Base-by-base conservation (phyloP, 2,888 invertebrate species). In the Busseola fusca region DNA sequence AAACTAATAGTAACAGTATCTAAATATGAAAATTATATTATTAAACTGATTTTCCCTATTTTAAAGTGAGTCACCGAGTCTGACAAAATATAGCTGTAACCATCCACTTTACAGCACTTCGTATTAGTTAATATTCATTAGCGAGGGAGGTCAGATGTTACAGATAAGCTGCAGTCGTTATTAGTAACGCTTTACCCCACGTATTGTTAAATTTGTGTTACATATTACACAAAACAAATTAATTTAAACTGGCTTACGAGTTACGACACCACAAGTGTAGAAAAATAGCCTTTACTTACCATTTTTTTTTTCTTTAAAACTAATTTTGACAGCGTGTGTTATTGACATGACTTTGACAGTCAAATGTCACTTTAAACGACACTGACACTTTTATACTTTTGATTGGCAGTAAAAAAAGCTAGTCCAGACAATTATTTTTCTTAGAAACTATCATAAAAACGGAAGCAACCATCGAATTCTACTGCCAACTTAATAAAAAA, bases 101-200 rank as follows among this genome's bases (percentile, higher is more conserved):
- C 66, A 82, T 78, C 78, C 88, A 88, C 74, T 84, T 91, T 89
- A 89, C 90, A 88, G 88, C 88, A 81, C 89, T 91, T 92, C 90
- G 87, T 92, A 93, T 93, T 93, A 91, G 93, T 95, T 94, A 95
- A 95, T 95, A 95, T 95, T 95, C 94, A 95, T 94, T 94, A 95
- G 91, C 78, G 86, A 90, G 90, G 92, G 93, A 90, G 91, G 91
- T 87, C 88, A 92, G 94, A 94, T 94, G 90, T 80, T 83, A 88
- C 87, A 89, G 94, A 93, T 93, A 93, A 92, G 86, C 74, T 78
- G 78, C 75, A 72, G 48, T 82, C 71, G 73, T 83, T 84, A 85
- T 78, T 80, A 79, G 82, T 75, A 84, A 80, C 78, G 70, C 76
- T 77, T 81, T 72, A 76, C 69, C 81, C 78, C 81, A 81, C 72